phyloP scores from a whole-genome alignment of 2,888 invertebrate genomes.

The Drosophila barbarae region DNA sequence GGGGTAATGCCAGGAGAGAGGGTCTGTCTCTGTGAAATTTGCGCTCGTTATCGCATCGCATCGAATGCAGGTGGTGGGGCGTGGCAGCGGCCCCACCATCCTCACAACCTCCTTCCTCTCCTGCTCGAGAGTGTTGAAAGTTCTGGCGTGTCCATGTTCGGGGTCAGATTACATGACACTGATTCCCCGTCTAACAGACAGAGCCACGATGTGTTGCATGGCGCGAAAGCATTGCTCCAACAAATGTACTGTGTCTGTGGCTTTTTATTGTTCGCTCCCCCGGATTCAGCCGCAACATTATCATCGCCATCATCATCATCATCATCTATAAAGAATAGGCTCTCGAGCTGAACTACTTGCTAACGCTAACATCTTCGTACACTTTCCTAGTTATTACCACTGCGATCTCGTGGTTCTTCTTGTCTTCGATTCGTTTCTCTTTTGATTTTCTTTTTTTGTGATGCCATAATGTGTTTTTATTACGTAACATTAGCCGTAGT shows the following conservation, averaged over 20 bases:
- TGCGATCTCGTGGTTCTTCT: conserved; percentile 37
- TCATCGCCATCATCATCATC: conserved; percentile 30
- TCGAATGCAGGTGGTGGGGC: conserved; percentile 38
- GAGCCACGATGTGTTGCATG: conserved; percentile 42
- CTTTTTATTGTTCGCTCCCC: conserved; percentile 38
- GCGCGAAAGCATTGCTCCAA: conserved; percentile 58
- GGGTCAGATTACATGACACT: conserved; percentile 73
- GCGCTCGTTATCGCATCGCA: conserved; percentile 73
- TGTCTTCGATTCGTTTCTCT: conserved; percentile 36
- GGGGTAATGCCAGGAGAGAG: conserved; percentile 58
- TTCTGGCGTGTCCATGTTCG: conserved; percentile 74
- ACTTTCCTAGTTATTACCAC: conserved; percentile 56
- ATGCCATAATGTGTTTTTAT: conserved; percentile 69
- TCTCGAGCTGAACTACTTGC: conserved; percentile 20
- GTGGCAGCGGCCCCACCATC: conserved; percentile 19
- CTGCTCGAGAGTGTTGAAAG: conserved; percentile 66
- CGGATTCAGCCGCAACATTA: conserved; percentile 41
- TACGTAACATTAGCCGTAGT: conserved; percentile 69
- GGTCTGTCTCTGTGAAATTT: conserved; percentile 63
- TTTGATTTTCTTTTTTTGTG: conserved; percentile 30
- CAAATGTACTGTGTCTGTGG: conserved; percentile 45
- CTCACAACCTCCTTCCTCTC: conserved; percentile 18
- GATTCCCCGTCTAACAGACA: conserved; percentile 69
- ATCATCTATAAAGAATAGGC: conserved; percentile 24
- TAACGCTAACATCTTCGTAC: conserved; percentile 39